Percentiles rank a stretch among this genome's conserved stretches.
Evolutionary conservation across 2,888 invertebrate genomes (phyloP).

Genomic region (Raillietiella orientalis): DNA sequence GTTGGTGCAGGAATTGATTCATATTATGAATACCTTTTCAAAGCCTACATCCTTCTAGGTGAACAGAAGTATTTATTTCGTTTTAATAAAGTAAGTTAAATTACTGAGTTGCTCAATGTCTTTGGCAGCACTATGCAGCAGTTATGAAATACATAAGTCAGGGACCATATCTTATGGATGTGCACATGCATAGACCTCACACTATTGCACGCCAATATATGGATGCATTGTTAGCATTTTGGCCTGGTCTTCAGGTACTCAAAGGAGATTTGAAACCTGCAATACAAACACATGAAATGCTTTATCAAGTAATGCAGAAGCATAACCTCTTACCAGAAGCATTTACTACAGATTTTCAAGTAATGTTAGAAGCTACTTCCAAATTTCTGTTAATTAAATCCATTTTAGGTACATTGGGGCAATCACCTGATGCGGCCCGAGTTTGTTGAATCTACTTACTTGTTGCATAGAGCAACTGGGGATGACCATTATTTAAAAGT

Average conservation of each 20-base stretch:
- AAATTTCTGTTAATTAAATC: conserved; percentile 3
- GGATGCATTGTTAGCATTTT: conserved; percentile 88
- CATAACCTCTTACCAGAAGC: conserved; percentile 97
- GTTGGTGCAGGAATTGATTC: conserved; percentile 98
- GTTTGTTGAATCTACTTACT: conserved; percentile 92
- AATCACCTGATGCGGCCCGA: conserved; percentile 89
- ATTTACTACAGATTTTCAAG: conserved; percentile 85
- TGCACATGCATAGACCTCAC: conserved; percentile 75
- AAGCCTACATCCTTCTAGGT: conserved; percentile 67
- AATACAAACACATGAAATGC: conserved; percentile 96
- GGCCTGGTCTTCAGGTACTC: conserved; percentile 80
- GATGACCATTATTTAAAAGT: conserved; percentile 85
- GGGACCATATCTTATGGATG: conserved; percentile 78
- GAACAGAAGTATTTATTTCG: conserved; percentile 76
- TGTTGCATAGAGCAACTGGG: conserved; percentile 72
- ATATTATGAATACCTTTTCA: conserved; percentile 91
- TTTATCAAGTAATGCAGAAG: conserved; percentile 87
- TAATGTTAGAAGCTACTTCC: conserved; percentile 9
- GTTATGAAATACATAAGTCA: conserved; percentile 90
- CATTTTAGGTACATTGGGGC: conserved; percentile 79
- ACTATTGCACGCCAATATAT: conserved; percentile 81
- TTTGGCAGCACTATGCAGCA: conserved; percentile 54
- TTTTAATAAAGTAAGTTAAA: conserved; percentile 36
- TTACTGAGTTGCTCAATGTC: background rate
- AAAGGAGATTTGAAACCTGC: conserved; percentile 82